Conservation (phyloP, 2,113 vertebrate species). For the Marmota flaviventris region DNA sequence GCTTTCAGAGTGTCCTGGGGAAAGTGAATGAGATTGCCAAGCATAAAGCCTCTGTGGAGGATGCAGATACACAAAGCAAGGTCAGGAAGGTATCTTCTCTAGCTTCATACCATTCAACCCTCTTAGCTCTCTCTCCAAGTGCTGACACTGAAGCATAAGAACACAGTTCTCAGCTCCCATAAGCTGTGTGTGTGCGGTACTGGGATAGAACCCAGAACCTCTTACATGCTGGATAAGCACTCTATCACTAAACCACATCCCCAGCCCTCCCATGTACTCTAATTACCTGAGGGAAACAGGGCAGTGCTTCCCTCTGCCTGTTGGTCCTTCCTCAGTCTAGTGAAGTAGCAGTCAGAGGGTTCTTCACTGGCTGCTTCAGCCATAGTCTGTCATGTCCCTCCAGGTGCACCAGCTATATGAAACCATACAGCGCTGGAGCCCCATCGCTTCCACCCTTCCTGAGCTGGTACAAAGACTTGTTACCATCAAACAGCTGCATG, state of each 20-base stretch:
- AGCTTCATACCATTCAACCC: neutral
- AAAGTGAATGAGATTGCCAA: constrained; percentile 99
- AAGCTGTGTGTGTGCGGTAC: no score
- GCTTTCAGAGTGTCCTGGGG: constrained; percentile 94
- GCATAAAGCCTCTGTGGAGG: constrained; percentile 95
- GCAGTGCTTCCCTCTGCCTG: neutral
- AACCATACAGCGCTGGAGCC: constrained; percentile 94
- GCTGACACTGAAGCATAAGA: neutral
- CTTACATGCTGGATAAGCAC: no score
- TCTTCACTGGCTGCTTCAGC: neutral
- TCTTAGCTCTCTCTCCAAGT: neutral
- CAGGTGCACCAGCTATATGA: constrained; percentile 95
- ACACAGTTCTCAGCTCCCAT: neutral
- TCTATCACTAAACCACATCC: no score
- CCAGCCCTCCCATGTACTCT: no score
- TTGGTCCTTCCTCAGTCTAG: no score
- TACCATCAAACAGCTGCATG: constrained; percentile 94
- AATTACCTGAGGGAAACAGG: neutral
- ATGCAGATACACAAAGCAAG: constrained; percentile 97
- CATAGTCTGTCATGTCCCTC: neutral
- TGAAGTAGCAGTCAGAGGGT: neutral
- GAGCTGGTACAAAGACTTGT: constrained; percentile 95
- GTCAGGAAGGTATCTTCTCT: constrained; percentile 81
- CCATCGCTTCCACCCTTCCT: constrained; percentile 91
- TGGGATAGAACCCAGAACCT: no score